Evolutionary conservation across 2,888 invertebrate genomes (phyloP), one percentile per base, ranked within the genome.

Genomic region (Diachrysia chrysitis): DNA sequence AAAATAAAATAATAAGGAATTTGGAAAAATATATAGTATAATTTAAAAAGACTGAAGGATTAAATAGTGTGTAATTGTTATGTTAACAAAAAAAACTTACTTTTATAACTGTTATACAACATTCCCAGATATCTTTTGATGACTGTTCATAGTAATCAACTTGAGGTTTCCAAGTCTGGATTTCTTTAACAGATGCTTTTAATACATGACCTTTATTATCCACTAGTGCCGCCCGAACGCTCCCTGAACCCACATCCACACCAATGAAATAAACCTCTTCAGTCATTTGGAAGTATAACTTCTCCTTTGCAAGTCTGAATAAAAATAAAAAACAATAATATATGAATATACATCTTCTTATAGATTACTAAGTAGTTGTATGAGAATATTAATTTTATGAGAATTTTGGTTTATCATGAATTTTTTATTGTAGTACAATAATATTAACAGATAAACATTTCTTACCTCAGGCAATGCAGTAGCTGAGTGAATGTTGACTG

Each of bases 211-310:
- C 99, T 63, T 93, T 89, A 7, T 95, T 91, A 63, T 96, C 93
- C 5, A 99, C 97, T 42, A 99, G 92, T 4, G 98, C 99, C 9
- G 98, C 98, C 76, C 99, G 95, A 0, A 96, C 98, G 93, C 99
- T 99, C 16, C 97, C 97, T 1, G 98, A 98, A 6, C 99, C 99
- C 48, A 99, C 99, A 93, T 99, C 99, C 14, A 99, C 98, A 67
- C 98, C 98, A 85, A 98, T 95, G 88, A 97, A 98, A 89, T 96
- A 97, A 69, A 84, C 78, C 57, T 86, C 82, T 62, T 77, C 77
- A 66, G 71, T 71, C 91, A 92, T 89, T 72, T 63, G 37, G 37
- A 69, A 42, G 32, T 54, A 32, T 32, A 3, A 53, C 21, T 16
- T 77, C 0, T 58, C 21, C 25, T 10, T 14, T 3, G 21, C 14